Evolutionary conservation across 2,888 invertebrate species (phyloP), one percentile per base, ranked within the genome.

Genomic region (Phyto melanocephala): DNA sequence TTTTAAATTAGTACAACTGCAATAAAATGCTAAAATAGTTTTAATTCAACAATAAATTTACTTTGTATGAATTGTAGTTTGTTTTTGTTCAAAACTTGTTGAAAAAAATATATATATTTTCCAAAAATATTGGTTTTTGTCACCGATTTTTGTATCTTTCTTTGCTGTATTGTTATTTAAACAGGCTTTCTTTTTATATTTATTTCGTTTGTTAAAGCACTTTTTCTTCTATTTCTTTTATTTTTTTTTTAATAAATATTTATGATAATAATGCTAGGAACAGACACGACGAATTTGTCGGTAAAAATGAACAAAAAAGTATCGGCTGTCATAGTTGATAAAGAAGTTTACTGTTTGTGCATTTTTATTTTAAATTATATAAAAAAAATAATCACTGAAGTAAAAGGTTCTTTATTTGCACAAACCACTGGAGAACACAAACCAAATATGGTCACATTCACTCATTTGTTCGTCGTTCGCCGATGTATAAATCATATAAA

Each of bases 181-280:
- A 74, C 63, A 78, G 63, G 56, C 60, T 80, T 72, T 11, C 24
- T 40, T 40, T 71, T 35, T 45, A 15, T 17, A 45, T 22, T 52
- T 17, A 33, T 65, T 58, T 76, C 62, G 24, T 67, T 68, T 56
- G 20, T 82, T 82, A 82, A 82, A 82, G 82, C 82, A 82, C 82
- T 82, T 81, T 65, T 52, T 47, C 15, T 45, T 45, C n/a, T n/a
- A n/a, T n/a, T 58, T 20, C 0, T 22, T 24, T 65, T 13, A 35
- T 24, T 65, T 24, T 11, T 65, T 56, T 56, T 3, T 74, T 37
- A 13, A 24, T 70, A 63, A 24, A 35, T 70, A 24, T n/a, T n/a
- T n/a, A n/a, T n/a, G n/a, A n/a, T n/a, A n/a, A n/a, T n/a, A n/a
- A n/a, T n/a, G n/a, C n/a, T n/a, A n/a, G n/a, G n/a, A n/a, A n/a